phyloP scores from a whole-genome alignment of 2,888 invertebrate species.

The Tridacna gigas region DNA sequence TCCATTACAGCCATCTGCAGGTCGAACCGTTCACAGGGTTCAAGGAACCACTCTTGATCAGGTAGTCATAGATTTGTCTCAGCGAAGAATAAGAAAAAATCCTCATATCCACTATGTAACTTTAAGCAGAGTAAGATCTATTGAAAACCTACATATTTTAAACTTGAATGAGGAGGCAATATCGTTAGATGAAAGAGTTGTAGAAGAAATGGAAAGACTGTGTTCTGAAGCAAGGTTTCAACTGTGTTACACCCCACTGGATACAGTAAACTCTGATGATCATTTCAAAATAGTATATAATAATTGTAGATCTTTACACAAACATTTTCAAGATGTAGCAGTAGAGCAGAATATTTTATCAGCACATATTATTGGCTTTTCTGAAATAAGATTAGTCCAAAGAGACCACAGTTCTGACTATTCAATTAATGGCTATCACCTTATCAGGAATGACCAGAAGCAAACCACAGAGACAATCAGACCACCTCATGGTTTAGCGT shows the following conservation, averaged over 20 bases:
- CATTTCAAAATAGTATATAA: slow-evolving; percentile 26
- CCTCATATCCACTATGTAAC: slow-evolving; percentile 52
- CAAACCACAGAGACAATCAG: slow-evolving; percentile 1
- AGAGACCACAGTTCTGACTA: slow-evolving; percentile 32
- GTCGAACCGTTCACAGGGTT: slow-evolving; percentile 54
- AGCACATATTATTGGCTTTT: slow-evolving; percentile 44
- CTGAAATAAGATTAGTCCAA: slow-evolving; percentile 41
- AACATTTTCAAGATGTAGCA: slow-evolving; percentile 38
- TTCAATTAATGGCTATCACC: slow-evolving; percentile 20
- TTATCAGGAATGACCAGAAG: slow-evolving; percentile 44
- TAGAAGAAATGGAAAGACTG: slow-evolving; percentile 11
- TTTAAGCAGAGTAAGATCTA: slow-evolving; percentile 39
- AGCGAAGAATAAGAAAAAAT: slow-evolving; percentile 15
- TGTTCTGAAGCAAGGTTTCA: background rate
- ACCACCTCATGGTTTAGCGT: slow-evolving; percentile 53
- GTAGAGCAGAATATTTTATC: slow-evolving; percentile 43
- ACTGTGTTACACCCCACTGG: slow-evolving; percentile 30
- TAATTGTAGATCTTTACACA: slow-evolving; percentile 53
- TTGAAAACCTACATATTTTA: slow-evolving; percentile 35
- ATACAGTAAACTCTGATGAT: slow-evolving; percentile 1
- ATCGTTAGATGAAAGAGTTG: slow-evolving; percentile 7
- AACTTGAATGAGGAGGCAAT: slow-evolving; percentile 18
- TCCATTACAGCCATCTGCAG: slow-evolving; percentile 50
- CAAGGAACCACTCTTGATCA: slow-evolving; percentile 55
- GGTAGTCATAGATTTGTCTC: slow-evolving; percentile 35